Evolutionary conservation across 1,140 invertebrate genomes (phyloP).

Genomic region (Euura saliciscinereae): DNA sequence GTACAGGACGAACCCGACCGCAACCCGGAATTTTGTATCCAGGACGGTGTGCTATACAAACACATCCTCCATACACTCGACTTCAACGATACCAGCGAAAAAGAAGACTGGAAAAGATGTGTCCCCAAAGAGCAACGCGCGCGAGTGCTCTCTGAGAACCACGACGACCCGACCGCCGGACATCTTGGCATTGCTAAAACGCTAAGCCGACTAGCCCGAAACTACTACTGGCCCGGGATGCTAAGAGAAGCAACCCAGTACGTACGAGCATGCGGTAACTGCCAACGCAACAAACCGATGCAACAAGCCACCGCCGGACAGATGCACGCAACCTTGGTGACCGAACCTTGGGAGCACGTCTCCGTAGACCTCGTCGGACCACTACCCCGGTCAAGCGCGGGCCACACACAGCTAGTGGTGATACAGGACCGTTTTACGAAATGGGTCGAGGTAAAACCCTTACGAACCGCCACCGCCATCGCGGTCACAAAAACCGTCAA

Average conservation of each 20-base stretch:
- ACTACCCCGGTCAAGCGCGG: constrained; percentile 38
- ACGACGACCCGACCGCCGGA: constrained; percentile 32
- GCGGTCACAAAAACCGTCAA: neutral
- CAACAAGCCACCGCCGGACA: constrained; percentile 33
- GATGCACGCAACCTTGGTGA: constrained; percentile 36
- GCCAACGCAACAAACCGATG: constrained; percentile 29
- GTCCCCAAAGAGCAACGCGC: constrained; percentile 22
- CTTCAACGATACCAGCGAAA: constrained; percentile 10
- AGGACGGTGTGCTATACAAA: constrained; percentile 17
- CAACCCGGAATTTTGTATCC: constrained; percentile 18
- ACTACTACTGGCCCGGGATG: too few relatives aligned
- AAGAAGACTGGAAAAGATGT: constrained; percentile 15
- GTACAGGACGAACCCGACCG: constrained; percentile 15
- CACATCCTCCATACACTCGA: constrained; percentile 15
- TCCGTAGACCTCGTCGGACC: constrained; percentile 48
- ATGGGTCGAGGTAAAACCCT: constrained; percentile 18
- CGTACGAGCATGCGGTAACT: too few relatives aligned
- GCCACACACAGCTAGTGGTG: constrained; percentile 44
- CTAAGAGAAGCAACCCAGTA: too few relatives aligned
- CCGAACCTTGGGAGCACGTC: constrained; percentile 38
- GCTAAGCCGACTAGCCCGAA: too few relatives aligned
- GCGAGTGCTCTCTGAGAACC: constrained; percentile 28
- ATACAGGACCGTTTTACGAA: constrained; percentile 45
- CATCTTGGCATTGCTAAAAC: constrained; percentile 32
- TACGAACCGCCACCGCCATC: neutral